Base-by-base conservation (phyloP, 2,113 vertebrate species). In the Megaptera novaeangliae region DNA sequence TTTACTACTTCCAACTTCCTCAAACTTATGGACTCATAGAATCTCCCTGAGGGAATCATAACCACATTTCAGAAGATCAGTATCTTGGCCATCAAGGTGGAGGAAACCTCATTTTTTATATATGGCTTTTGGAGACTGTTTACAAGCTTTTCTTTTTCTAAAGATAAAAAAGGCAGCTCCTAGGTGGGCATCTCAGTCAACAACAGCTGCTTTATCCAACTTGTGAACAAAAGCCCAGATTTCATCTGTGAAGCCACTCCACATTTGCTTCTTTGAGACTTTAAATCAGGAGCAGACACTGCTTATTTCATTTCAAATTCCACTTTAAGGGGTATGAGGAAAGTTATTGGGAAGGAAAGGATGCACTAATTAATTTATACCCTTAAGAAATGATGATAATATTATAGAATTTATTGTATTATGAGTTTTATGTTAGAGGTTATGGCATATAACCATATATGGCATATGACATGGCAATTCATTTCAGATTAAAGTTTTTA, bases 341-440 rank as follows among this genome's bases (percentile, higher is more conserved):
- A 80, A 44, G 12, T 68, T 41, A 66, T 12, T 90, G 57, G 44
- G 49, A 18, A 85, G 46, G 25, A 66, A 83, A 75, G 74, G 46
- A 49, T 91, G 46, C 27, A 21, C 8, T 31, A 36, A 90, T 88
- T 89, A 72, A 75, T 91, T 91, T 92, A 39, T 39, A 75, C 0
- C 8, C 55, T 85, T 74, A 93, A 88, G 59, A 91, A 94, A 93
- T 80, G 91, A 59, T 80, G 23, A 74, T 77, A 82, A 39, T 89
- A 55, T 75, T 69, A 46, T 14, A 75, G 52, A 69, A 81, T 91
- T 92, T 88, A 75, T 74, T 64, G 41, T 36, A 64, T n/a, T 34
- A 34, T 81, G 34, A 81, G 20, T 77, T 97, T 97, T 92, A 52
- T 94, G 52, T 36, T 88, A 92, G 74, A 36, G 34, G 80, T 95